Conservation (phyloP, 2,888 invertebrate genomes). For the Cheilosia urbana region DNA sequence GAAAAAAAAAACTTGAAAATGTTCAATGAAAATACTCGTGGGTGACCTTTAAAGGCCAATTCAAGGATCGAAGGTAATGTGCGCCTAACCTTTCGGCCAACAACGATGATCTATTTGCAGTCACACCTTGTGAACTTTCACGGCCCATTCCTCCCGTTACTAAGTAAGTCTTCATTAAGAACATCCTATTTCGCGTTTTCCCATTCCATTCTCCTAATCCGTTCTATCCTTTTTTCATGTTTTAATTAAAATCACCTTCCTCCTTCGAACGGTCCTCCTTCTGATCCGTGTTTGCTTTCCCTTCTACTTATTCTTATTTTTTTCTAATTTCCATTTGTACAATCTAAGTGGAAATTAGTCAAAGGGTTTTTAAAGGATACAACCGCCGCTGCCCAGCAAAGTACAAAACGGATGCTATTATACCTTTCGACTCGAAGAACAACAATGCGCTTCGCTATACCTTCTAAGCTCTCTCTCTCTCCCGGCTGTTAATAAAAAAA, state of each 20-base stretch:
- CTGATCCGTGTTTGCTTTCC: not conserved
- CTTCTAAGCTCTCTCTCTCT: constrained; percentile 19
- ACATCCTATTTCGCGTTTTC: constrained; percentile 30
- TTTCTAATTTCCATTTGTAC: constrained; percentile 56
- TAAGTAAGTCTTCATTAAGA: constrained; percentile 66
- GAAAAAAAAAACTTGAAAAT: too few species aligned
- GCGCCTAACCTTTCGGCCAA: not conserved
- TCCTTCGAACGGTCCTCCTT: not conserved
- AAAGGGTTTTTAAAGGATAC: constrained; percentile 55
- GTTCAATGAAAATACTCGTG: too few species aligned
- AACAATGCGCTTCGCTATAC: constrained; percentile 39
- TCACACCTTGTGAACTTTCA: constrained; percentile 46
- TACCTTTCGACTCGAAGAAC: constrained; percentile 26
- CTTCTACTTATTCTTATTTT: constrained; percentile 26
- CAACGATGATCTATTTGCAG: not conserved
- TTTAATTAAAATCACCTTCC: constrained; percentile 67
- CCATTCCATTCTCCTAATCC: constrained; percentile 29
- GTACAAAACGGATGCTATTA: constrained; percentile 40
- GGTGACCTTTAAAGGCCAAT: too few species aligned
- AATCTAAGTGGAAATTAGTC: constrained; percentile 72
- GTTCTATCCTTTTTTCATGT: constrained; percentile 42
- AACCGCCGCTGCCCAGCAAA: not conserved
- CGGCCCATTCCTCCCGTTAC: constrained; percentile 18
- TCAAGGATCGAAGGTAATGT: too few species aligned
- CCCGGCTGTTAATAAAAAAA: not conserved